phyloP scores from a whole-genome alignment of 2,113 vertebrate genomes.

The Anarrhichthys ocellatus region DNA sequence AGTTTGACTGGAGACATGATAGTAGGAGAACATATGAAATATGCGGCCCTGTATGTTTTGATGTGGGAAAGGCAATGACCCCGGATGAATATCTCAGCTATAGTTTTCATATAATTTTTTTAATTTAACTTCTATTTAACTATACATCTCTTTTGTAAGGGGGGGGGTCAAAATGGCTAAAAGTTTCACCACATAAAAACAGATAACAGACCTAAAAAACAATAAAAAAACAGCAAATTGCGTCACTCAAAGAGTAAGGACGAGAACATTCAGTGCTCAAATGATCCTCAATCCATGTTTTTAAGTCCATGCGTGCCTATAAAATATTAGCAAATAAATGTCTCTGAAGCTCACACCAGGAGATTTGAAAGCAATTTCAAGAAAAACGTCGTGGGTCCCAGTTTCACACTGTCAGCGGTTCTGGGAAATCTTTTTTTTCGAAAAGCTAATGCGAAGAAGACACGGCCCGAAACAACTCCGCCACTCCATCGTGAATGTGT shows the following conservation, averaged over 20 bases:
- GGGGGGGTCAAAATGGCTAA: background rate
- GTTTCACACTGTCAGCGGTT: background rate
- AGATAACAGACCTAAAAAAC: background rate
- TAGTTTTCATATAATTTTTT: too few relatives aligned
- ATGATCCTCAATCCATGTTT: background rate
- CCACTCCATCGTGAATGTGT: constrained; percentile 32
- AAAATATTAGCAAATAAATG: background rate
- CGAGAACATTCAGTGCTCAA: background rate
- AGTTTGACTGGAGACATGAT: background rate
- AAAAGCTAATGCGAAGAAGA: background rate
- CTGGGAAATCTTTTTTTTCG: background rate
- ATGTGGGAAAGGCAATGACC: background rate
- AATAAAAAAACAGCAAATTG: too few relatives aligned
- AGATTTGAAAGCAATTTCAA: background rate
- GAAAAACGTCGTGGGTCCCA: background rate
- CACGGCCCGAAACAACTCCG: constrained; percentile 8
- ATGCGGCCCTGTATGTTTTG: background rate
- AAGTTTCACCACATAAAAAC: background rate
- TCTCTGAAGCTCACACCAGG: background rate
- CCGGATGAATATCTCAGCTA: background rate
- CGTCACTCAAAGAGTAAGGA: too few relatives aligned
- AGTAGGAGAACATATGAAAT: background rate
- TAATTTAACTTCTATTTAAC: background rate
- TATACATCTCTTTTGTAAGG: background rate
- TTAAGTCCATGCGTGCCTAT: too few relatives aligned